Conservation (phyloP, 1,140 invertebrate genomes). For the Magallana ariakensis region DNA sequence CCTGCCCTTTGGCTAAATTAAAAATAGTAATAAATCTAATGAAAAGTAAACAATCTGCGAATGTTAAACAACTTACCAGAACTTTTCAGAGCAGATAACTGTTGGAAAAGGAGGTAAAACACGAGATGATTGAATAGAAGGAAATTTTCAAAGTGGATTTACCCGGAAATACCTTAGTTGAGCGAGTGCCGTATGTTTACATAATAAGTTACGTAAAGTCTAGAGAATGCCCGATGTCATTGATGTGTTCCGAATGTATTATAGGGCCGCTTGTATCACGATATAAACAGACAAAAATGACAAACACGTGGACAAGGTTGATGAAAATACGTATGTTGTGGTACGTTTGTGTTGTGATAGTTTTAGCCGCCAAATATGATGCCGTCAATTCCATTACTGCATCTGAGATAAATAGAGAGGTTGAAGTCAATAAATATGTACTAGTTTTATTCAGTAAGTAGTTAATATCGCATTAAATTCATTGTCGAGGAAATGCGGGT, state of each 20-base stretch:
- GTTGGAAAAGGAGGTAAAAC: background rate
- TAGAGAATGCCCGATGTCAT: background rate
- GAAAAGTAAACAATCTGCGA: background rate
- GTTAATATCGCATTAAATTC: background rate
- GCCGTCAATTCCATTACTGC: background rate
- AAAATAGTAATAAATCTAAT: background rate
- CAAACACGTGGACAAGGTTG: constrained; percentile 11
- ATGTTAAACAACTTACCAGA: background rate
- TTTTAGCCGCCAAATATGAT: background rate
- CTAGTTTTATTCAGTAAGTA: background rate
- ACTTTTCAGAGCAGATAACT: background rate
- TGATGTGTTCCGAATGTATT: background rate
- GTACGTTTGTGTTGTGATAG: background rate
- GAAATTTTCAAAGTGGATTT: background rate
- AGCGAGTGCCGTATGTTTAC: background rate
- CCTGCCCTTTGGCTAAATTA: background rate
- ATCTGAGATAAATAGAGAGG: background rate
- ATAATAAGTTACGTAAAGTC: background rate
- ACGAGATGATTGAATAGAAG: background rate
- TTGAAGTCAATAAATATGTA: constrained; percentile 2
- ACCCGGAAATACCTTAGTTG: constrained; percentile 14
- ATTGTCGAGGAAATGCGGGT: no score
- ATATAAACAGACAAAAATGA: constrained; percentile 33
- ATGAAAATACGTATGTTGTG: constrained; percentile 17
- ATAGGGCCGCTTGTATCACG: background rate